Conservation (phyloP, 2,888 invertebrate species). For the Caenorhabditis sulstoni region DNA sequence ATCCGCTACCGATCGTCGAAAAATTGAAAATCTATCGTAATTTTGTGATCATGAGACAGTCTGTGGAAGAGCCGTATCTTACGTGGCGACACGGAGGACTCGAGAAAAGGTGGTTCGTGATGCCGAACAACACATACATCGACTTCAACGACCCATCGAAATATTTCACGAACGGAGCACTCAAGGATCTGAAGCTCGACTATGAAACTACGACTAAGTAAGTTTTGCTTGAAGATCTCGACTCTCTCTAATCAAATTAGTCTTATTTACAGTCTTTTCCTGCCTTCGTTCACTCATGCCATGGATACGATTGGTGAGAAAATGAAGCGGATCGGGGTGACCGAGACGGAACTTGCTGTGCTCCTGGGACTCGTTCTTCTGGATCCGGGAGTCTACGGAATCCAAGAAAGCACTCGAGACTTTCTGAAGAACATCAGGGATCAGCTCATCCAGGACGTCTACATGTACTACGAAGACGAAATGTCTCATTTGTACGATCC, state of each 20-base stretch:
- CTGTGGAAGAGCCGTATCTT: constrained; percentile 76
- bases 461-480: constrained; percentile 67
- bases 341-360: constrained; percentile 70
- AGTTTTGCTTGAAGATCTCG: constrained; percentile 7
- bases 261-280: constrained; percentile 67
- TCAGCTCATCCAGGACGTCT: constrained; percentile 70
- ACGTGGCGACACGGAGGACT: constrained; percentile 76
- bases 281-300: constrained; percentile 73
- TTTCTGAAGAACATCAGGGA: constrained; percentile 65
- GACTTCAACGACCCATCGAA: constrained; percentile 70
- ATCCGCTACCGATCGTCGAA: constrained; percentile 43
- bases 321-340: constrained; percentile 71
- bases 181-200: constrained; percentile 74
- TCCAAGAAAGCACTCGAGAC: constrained; percentile 54
- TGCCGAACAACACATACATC: constrained; percentile 76
- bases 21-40: constrained; percentile 74
- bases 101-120: constrained; percentile 74
- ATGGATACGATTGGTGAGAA: constrained; percentile 72
- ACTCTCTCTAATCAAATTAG: constrained; percentile 17
- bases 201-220: constrained; percentile 71
- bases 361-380: constrained; percentile 70
- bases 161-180: constrained; percentile 69
- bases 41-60: constrained; percentile 75
- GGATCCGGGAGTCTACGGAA: constrained; percentile 53
- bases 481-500: constrained; percentile 61